Percentiles rank a stretch among this genome's conserved stretches.
These are phyloP conservation scores for Apoda limacodes DNA, from an alignment of 2,888 invertebrate species.

Conservation along the genomic window DNA sequence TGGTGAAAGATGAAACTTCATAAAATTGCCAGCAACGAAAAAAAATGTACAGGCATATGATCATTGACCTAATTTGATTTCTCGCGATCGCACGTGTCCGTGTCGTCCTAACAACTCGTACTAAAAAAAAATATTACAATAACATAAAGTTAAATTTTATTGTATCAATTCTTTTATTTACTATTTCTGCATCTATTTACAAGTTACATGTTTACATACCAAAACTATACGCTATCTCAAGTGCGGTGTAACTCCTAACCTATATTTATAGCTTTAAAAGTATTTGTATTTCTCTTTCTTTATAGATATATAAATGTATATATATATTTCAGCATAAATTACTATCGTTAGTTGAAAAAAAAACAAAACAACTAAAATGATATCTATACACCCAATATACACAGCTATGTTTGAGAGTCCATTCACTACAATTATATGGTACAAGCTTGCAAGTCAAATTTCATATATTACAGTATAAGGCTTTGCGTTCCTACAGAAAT, in stretches of 20 bases:
- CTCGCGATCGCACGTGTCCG: conserved; percentile 16
- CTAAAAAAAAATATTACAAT: conserved; percentile 59
- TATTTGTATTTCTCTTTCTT: conserved; percentile 65
- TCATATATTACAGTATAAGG: conserved; percentile 59
- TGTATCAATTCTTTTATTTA: conserved; percentile 62
- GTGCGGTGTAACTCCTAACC: conserved; percentile 61
- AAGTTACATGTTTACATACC: conserved; percentile 61
- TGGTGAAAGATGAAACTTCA: conserved; percentile 37
- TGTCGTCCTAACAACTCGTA: conserved; percentile 32
- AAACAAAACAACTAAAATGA: conserved; percentile 52
- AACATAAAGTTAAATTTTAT: conserved; percentile 60
- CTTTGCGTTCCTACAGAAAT: conserved; percentile 47
- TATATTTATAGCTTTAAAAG: conserved; percentile 67
- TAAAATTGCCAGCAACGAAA: conserved; percentile 47
- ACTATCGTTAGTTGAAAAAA: conserved; percentile 60
- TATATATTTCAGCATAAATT: conserved; percentile 64
- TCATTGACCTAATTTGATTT: conserved; percentile 33
- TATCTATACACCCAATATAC: conserved; percentile 69
- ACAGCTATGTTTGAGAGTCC: conserved; percentile 54
- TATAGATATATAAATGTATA: conserved; percentile 20
- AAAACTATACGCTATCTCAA: conserved; percentile 63
- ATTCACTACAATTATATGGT: conserved; percentile 52
- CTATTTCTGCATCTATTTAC: conserved; percentile 64
- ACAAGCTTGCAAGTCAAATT: conserved; percentile 51
- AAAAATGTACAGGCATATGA: conserved; percentile 35